These are phyloP conservation scores for Graphium colonna DNA, from an alignment of 2,888 invertebrate species.

Conservation along the genomic window DNA sequence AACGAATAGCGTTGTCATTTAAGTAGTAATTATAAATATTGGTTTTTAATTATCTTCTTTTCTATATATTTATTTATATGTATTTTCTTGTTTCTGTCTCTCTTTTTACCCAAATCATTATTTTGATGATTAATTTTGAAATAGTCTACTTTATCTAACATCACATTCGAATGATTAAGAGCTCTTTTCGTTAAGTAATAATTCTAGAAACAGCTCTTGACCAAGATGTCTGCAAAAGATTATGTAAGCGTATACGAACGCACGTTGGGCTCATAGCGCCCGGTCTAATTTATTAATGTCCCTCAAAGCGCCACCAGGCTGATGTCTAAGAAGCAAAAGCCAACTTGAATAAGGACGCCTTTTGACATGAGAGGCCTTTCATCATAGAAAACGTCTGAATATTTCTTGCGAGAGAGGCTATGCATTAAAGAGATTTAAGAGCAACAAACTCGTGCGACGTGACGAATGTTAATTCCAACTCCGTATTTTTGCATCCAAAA, in stretches of 20 bases:
- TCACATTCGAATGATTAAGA: background rate
- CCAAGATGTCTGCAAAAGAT: constrained; percentile 18
- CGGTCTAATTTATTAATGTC: constrained; percentile 32
- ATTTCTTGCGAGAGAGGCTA: constrained; percentile 47
- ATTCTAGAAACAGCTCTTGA: constrained; percentile 19
- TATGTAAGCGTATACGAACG: constrained; percentile 3
- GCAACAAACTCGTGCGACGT: constrained; percentile 10
- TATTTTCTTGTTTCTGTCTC: too few species aligned
- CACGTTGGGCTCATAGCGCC: background rate
- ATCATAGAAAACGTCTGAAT: constrained; percentile 42
- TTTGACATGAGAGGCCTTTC: constrained; percentile 28
- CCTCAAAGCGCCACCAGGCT: constrained; percentile 25
- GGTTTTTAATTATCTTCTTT: too few species aligned
- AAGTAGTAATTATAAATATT: too few species aligned
- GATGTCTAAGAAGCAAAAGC: constrained; percentile 22
- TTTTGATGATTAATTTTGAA: too few species aligned
- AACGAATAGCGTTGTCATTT: too few species aligned
- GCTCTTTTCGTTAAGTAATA: background rate
- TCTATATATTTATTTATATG: too few species aligned
- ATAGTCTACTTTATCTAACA: background rate
- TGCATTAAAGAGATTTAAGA: constrained; percentile 45
- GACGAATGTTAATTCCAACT: background rate
- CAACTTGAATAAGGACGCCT: constrained; percentile 21
- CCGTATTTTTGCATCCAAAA: too few species aligned
- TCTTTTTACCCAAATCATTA: too few species aligned